Evolutionary conservation across 1,140 invertebrate species (phyloP), one percentile per base, ranked within the genome.

Genomic region (Bombus fervidus): DNA sequence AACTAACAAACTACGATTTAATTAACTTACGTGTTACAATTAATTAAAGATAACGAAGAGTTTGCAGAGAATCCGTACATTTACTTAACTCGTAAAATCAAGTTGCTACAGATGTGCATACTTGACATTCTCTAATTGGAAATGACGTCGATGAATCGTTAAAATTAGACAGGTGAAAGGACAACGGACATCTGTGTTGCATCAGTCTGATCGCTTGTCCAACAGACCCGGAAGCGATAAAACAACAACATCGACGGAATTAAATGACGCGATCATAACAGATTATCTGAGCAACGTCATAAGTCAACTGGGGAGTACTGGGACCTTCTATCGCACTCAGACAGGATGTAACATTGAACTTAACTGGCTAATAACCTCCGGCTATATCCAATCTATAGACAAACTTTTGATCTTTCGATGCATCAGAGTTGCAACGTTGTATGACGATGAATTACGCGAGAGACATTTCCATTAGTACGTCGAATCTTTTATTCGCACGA

Each of bases 281-380:
- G 77, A 87, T 90, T 85, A 92, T 81, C 79, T 66, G 84, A 81
- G 76, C 75, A 80, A 79, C 82, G 79, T 87, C 72, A 81, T 83
- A 80, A 85, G 77, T 77, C 87, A 85, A 76, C 47, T 77, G 82
- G 89, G 88, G 85, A 85, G 69, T 71, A 64, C 73, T 74, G 80
- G 80, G 80, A 85, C 75, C 89, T 77, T 89, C 89, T 92, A 87
- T 92, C 86, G 91, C 90, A 90, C 77, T 84, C 79, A 77, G 66
- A 81, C 88, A 93, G 92, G 90, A 94, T 93, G 86, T 92, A 91
- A 92, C 93, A 94, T 93, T 94, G 93, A 94, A 94, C 93, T 94
- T 93, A 94, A 94, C 92, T 93, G 91, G 92, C 83, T 94, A 92
- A 94, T 93, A 91, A 91, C 87, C 83, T 89, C 86, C 86, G 87